Evolutionary conservation across 2,113 vertebrate species (phyloP), one percentile per base, ranked within the genome.

Genomic region (Burhinus oedicnemus): DNA sequence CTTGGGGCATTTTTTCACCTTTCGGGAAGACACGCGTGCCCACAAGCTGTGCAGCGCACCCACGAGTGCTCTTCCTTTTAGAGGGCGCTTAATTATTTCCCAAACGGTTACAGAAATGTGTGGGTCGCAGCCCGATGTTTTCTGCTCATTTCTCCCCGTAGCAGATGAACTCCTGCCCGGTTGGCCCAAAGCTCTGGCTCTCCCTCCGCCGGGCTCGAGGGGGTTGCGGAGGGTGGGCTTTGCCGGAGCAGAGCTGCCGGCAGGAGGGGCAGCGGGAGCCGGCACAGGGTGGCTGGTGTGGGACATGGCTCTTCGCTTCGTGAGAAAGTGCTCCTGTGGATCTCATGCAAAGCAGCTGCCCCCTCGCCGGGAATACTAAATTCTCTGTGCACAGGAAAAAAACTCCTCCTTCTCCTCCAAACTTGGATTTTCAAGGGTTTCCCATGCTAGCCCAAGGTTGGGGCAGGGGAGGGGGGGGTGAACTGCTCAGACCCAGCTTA

Each of bases 131-230:
- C 49, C 64, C 26, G 57, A 44, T 49, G 14, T 62, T 42, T 74
- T 68, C 64, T 2, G 0, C 1, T 0, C 21, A 0, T 34, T 61
- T 23, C 51, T 58, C 44, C 49, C 1, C 5, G 0, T 2, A 26
- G 52, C 70, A n/a, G 64, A 29, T 36, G 83, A 89, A 68, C 55
- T 62, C 2, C 49, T 13, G 76, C 83, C 11, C 69, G 11, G 49
- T 14, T 94, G 90, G 89, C 80, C 82, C 52, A 1, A 9, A 38
- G 15, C 52, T 71, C 68, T 32, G 27, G 21, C 38, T 49, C 22
- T 69, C 8, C 34, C 44, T 30, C 40, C 2, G 1, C 15, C 0
- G 8, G 47, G 34, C 47, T 60, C 16, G 2, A 6, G 12, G 68
- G 34, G 16, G 15, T 0, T 51, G 78, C 1, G 2, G 27, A 64